Evolutionary conservation across 2,797 vertebrate species (phyloP).

Genomic region (Sternarchorhynchus goeldii): DNA sequence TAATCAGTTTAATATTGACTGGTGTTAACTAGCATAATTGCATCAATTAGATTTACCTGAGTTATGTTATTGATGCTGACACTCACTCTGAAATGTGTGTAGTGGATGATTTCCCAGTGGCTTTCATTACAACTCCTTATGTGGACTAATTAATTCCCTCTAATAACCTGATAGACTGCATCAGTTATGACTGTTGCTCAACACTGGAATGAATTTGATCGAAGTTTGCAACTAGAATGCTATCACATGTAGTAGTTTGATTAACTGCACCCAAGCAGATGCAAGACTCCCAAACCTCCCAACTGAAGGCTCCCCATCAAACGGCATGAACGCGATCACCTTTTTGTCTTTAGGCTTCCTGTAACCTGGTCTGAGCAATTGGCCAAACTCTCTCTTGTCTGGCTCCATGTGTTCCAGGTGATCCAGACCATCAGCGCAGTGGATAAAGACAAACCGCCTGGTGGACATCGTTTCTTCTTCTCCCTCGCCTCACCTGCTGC

Average conservation of each 20-base stretch:
- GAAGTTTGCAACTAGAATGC: too few species aligned
- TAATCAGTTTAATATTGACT: too few species aligned
- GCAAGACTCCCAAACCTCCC: neutral
- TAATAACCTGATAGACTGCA: too few species aligned
- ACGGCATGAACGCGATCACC: neutral
- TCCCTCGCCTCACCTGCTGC: slow-evolving; percentile 80
- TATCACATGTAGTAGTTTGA: too few species aligned
- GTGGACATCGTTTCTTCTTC: slow-evolving; percentile 90
- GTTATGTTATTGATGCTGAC: neutral
- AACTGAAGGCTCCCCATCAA: too few species aligned
- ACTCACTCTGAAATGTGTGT: neutral
- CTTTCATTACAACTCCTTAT: neutral
- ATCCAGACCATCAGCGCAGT: slow-evolving; percentile 95
- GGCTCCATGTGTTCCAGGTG: slow-evolving; percentile 74
- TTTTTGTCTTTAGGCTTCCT: neutral
- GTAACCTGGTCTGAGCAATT: neutral
- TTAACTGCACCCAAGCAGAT: neutral
- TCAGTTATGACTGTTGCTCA: too few species aligned
- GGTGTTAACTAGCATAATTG: too few species aligned
- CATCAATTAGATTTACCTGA: neutral
- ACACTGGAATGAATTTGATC: too few species aligned
- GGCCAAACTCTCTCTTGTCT: neutral
- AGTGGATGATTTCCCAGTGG: neutral
- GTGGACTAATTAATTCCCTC: too few species aligned
- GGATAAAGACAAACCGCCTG: slow-evolving; percentile 90